Evolutionary conservation across 2,113 vertebrate genomes (phyloP).

Genomic region (Cygnus atratus): DNA sequence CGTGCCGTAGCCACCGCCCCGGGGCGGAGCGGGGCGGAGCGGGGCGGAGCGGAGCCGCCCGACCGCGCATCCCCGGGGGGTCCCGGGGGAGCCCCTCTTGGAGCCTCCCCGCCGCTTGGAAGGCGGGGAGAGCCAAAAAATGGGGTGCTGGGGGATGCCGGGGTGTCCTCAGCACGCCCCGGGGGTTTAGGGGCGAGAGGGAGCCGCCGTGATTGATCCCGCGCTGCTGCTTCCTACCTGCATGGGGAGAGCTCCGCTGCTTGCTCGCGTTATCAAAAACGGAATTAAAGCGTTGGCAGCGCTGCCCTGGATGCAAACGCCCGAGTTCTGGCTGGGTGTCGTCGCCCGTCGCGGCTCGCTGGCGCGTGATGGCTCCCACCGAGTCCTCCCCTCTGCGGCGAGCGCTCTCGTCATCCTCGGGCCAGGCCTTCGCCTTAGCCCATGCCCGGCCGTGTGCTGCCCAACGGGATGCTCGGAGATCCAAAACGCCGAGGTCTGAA

Average conservation of each 20-base stretch:
- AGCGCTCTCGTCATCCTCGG: not conserved
- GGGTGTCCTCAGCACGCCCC: no score
- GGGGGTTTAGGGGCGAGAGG: not conserved
- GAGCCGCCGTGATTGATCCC: fast-evolving
- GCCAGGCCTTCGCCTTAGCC: not conserved
- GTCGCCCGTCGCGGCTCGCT: fast-evolving
- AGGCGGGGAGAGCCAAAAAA: no score
- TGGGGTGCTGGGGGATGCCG: no score
- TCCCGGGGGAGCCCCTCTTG: no score
- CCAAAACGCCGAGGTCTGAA: fast-evolving
- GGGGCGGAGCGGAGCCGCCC: not conserved
- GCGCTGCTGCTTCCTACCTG: not conserved
- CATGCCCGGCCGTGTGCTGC: not conserved
- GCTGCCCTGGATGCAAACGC: not conserved
- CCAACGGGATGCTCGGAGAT: fast-evolving
- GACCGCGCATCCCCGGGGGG: no score
- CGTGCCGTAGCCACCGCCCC: not conserved
- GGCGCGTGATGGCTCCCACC: fast-evolving
- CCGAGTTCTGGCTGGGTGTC: fast-evolving
- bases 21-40: not conserved
- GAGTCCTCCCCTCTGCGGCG: not conserved
- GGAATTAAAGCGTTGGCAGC: fast-evolving
- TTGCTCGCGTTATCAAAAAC: not conserved
- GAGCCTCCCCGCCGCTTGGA: no score
- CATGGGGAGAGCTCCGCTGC: not conserved